Percentiles rank a stretch among this genome's conserved stretches.
phyloP scores from a whole-genome alignment of 2,113 vertebrate species.

The Beaufortia kweichowensis region DNA sequence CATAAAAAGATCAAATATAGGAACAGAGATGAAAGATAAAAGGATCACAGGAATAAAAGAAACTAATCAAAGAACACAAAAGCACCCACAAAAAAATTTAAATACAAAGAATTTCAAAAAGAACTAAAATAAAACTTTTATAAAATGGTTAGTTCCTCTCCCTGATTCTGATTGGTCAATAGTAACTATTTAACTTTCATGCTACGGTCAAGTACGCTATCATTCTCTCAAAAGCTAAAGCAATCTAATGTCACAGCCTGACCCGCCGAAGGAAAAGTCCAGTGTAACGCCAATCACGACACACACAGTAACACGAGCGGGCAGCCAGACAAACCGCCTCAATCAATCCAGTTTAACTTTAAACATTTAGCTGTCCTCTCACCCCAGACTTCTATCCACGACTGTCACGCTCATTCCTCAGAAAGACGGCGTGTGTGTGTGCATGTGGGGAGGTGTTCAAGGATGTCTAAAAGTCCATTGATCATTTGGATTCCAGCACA shows the following conservation, averaged over 20 bases:
- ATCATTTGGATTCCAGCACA: constrained; percentile 67
- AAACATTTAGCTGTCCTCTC: constrained; percentile 50
- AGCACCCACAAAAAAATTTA: too few species aligned
- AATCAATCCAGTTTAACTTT: constrained; percentile 50
- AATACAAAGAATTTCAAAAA: too few species aligned
- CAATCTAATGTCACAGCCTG: constrained; percentile 12
- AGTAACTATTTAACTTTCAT: too few species aligned
- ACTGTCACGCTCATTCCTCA: constrained; percentile 44
- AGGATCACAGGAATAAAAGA: too few species aligned
- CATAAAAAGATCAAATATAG: too few species aligned
- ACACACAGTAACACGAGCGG: constrained; percentile 9
- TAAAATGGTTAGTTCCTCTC: too few species aligned
- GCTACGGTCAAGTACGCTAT: background rate
- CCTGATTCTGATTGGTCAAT: too few species aligned
- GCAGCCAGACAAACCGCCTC: constrained; percentile 42
- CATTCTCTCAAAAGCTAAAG: background rate
- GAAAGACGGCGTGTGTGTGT: constrained; percentile 29
- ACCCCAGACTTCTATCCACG: constrained; percentile 30
- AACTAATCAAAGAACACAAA: too few species aligned
- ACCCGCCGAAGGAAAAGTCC: constrained; percentile 29
- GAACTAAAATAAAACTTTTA: too few species aligned
- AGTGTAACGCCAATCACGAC: constrained; percentile 42
- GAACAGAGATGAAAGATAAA: too few species aligned
- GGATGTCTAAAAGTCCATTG: constrained; percentile 66
- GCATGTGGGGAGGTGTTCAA: constrained; percentile 18